Evolutionary conservation across 2,113 vertebrate species (phyloP), one percentile per base, ranked within the genome.

Genomic region (Sprattus sprattus): DNA sequence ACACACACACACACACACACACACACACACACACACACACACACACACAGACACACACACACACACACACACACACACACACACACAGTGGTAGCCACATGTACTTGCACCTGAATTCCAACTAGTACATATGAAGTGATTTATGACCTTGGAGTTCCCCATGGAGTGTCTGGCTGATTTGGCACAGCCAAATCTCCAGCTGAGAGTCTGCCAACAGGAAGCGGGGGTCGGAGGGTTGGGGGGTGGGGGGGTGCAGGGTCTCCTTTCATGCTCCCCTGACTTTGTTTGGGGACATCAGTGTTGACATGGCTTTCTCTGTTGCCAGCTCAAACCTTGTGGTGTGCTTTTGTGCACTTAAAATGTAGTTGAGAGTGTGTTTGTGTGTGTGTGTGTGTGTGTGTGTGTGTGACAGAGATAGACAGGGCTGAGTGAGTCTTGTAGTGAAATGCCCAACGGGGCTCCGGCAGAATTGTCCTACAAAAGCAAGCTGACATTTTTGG

Each of bases 271-370:
- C 64, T 49, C 81, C 46, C 82, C 75, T 54, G 81, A 67, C 71
- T 60, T 44, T 81, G 60, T 83, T 86, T 83, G 45, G 82, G 86
- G 83, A 82, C 83, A 52, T 82, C n/a, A 32, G 50, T 78, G 81
- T 87, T 82, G 83, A 85, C 54, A 82, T 45, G 25, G 9, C 78
- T 44, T 81, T 47, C 32, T 78, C 60, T 32, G 44, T 60, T 44
- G 85, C 60, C 57, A 86, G 81, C 39, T 82, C 47, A 6, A 13
- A 71, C 82, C 47, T 3, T 39, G 25, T 81, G 64, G 25, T 15
- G 28, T 71, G n/a, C 6, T 28, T 32, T 71, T 71, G n/a, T 71
- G 64, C 64, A 71, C 28, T 32, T 57, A 57, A 20, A 57, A 20
- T 57, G 54, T 22, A 22, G 54, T 32, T 9, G 54, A 1, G 54